phyloP scores from a whole-genome alignment of 1,140 invertebrate species.

The Ceratina japonica region DNA sequence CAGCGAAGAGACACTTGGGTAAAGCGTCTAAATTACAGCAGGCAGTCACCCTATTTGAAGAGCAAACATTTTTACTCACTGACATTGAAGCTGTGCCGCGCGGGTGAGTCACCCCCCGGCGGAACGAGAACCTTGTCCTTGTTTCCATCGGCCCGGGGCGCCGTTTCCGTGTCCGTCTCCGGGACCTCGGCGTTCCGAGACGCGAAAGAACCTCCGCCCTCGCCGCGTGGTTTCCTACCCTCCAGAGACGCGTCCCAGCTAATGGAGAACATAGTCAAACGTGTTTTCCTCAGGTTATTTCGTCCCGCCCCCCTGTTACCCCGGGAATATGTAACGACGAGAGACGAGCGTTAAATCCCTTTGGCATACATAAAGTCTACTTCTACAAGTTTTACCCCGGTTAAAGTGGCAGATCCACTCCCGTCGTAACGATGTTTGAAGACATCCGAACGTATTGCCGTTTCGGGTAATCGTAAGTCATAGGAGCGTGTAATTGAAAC shows the following conservation, averaged over 20 bases:
- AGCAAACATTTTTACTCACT: slow-evolving; percentile 55
- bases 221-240: slow-evolving; percentile 61
- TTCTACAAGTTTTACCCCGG: background rate
- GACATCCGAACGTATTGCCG: too few relatives aligned
- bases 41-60: background rate
- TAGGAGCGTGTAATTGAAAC: background rate
- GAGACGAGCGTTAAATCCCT: background rate
- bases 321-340: background rate
- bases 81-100: slow-evolving; percentile 47
- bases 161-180: slow-evolving; percentile 58
- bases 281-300: slow-evolving; percentile 8
- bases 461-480: background rate
- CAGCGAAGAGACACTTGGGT: too few relatives aligned
- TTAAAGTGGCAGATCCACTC: too few relatives aligned
- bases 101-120: slow-evolving; percentile 51
- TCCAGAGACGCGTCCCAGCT: slow-evolving; percentile 71
- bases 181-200: slow-evolving; percentile 49
- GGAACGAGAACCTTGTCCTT: slow-evolving; percentile 61
- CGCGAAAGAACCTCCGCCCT: slow-evolving; percentile 59
- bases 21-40: background rate
- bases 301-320: slow-evolving; percentile 5
- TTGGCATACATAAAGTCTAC: background rate
- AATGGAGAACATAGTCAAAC: slow-evolving; percentile 68
- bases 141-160: slow-evolving; percentile 64
- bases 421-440: too few relatives aligned